Evolutionary conservation across 2,113 vertebrate genomes (phyloP).

Genomic region (Peromyscus maniculatus): DNA sequence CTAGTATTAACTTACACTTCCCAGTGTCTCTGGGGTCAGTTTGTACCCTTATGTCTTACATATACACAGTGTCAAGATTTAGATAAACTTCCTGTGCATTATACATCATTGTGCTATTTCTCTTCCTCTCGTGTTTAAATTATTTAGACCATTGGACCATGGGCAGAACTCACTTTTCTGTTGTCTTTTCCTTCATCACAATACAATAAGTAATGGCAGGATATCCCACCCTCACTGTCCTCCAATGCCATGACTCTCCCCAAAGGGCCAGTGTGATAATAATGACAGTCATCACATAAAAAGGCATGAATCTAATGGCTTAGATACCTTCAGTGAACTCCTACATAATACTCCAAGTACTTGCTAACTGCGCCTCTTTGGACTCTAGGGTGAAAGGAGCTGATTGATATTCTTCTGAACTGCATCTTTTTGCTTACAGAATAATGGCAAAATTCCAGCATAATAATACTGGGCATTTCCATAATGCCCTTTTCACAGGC

Average conservation of each 20-base stretch:
- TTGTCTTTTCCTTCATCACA: constrained; percentile 20
- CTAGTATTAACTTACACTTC: neutral
- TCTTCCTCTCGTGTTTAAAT: neutral
- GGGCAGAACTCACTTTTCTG: neutral
- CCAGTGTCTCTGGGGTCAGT: neutral
- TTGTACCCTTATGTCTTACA: neutral
- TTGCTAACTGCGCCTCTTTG: constrained; percentile 58
- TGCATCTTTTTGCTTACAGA: constrained; percentile 68
- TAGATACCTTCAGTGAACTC: constrained; percentile 26
- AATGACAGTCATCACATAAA: constrained; percentile 23
- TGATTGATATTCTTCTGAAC: constrained; percentile 72
- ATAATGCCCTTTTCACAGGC: constrained; percentile 71
- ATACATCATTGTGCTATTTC: neutral
- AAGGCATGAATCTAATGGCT: constrained; percentile 31
- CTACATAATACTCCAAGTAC: constrained; percentile 4
- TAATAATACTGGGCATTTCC: constrained; percentile 72
- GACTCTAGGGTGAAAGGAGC: constrained; percentile 48
- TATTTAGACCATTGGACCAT: constrained; percentile 1
- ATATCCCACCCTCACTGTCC: neutral
- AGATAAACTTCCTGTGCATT: constrained; percentile 52
- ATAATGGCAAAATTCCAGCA: constrained; percentile 75
- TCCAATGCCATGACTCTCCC: neutral
- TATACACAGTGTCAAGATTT: neutral
- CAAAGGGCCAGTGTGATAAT: constrained; percentile 44
- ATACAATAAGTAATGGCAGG: constrained; percentile 57